Conservation (phyloP, 1,140 invertebrate genomes). For the Papilio polyxenes region DNA sequence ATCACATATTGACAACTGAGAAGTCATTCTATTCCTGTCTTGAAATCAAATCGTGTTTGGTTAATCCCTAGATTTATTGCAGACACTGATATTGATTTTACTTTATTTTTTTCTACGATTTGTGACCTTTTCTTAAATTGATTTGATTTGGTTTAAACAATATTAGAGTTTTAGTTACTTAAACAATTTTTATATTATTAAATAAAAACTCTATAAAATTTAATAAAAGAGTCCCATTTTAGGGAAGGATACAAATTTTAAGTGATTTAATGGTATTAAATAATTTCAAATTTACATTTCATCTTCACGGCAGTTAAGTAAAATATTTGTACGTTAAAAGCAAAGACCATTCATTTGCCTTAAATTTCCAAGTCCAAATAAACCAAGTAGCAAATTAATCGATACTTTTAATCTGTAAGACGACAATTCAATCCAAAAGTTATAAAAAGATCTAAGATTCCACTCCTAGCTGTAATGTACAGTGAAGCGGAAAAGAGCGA, state of each 20-base stretch:
- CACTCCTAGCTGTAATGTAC: not conserved
- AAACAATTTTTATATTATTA: not conserved
- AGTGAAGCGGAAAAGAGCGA: slow-evolving; percentile 10
- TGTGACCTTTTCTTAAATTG: not conserved
- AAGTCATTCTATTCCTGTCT: slow-evolving; percentile 12
- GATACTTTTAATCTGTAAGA: not conserved
- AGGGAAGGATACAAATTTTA: too few relatives aligned
- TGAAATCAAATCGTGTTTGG: slow-evolving; percentile 9
- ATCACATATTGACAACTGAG: not conserved
- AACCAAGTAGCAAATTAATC: not conserved
- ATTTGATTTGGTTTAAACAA: too few relatives aligned
- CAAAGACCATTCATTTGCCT: too few relatives aligned
- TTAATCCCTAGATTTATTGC: slow-evolving; percentile 9
- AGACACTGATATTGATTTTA: not conserved
- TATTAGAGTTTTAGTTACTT: not conserved
- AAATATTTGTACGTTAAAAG: too few relatives aligned
- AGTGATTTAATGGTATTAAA: too few relatives aligned
- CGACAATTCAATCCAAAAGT: slow-evolving; percentile 6
- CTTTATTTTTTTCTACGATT: not conserved
- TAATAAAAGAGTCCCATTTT: not conserved
- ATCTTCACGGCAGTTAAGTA: too few relatives aligned
- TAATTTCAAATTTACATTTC: too few relatives aligned
- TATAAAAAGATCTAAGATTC: not conserved
- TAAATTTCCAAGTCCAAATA: not conserved
- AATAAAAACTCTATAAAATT: not conserved